A percentile compares a stretch with the other conserved stretches of the same genome.
phyloP scores from a whole-genome alignment of 2,888 invertebrate species.

The Hyppa rectilinea region DNA sequence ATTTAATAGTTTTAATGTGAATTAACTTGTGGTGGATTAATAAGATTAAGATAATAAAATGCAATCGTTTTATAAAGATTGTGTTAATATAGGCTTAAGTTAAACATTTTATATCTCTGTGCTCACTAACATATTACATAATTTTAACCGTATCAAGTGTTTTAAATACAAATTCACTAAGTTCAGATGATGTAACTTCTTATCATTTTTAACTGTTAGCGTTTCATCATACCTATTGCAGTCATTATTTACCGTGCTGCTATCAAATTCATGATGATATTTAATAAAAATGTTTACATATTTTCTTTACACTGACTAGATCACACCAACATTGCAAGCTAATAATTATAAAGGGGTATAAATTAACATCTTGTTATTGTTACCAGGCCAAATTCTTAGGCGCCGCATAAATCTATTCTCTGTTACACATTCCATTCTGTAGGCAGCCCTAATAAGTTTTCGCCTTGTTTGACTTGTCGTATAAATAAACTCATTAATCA shows the following conservation, averaged over 20 bases:
- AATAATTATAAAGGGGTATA: constrained; percentile 24
- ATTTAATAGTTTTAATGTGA: constrained; percentile 15
- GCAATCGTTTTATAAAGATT: constrained; percentile 17
- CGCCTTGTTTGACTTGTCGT: constrained; percentile 65
- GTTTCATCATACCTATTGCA: constrained; percentile 9
- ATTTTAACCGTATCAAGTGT: not conserved
- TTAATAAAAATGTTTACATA: not conserved
- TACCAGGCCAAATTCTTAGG: constrained; percentile 38
- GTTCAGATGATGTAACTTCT: constrained; percentile 11
- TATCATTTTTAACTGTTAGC: constrained; percentile 3
- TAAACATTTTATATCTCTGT: constrained; percentile 17
- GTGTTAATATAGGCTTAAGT: constrained; percentile 7
- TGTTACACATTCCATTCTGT: constrained; percentile 42
- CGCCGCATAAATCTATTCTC: constrained; percentile 48
- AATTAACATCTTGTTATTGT: constrained; percentile 55
- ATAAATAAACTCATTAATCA: constrained; percentile 67
- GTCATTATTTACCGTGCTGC: not conserved
- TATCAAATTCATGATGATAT: not conserved
- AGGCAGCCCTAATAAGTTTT: constrained; percentile 58
- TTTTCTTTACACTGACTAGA: not conserved
- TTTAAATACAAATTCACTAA: constrained; percentile 8
- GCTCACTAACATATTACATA: constrained; percentile 5
- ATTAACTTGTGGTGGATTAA: constrained; percentile 26
- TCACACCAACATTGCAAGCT: not conserved
- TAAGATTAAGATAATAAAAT: constrained; percentile 42